Percentiles rank a stretch among this genome's conserved stretches.
Conservation (phyloP, 1,140 invertebrate species). For the Drosophila triauraria region DNA sequence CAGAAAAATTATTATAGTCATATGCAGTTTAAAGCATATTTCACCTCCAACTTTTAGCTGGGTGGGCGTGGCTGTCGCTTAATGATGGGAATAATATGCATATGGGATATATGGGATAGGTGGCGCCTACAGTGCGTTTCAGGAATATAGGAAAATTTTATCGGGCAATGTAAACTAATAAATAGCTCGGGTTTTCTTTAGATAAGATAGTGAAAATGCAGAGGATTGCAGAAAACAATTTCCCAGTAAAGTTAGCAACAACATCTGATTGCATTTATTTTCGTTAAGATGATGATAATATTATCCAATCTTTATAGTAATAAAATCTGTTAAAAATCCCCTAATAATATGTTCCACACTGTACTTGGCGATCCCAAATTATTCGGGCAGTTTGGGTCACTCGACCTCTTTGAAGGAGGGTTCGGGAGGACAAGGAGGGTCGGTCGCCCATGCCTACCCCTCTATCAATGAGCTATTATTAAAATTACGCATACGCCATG, state of each 20-base stretch:
- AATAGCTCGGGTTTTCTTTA: neutral
- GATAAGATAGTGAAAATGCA: constrained; percentile 2
- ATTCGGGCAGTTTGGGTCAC: constrained; percentile 25
- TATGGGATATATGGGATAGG: constrained; percentile 29
- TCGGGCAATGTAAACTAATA: neutral
- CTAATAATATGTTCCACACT: neutral
- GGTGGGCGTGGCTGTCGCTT: constrained; percentile 67
- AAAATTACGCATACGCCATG: constrained; percentile 70
- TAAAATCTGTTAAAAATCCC: neutral
- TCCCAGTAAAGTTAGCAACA: neutral
- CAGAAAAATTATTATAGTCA: constrained; percentile 49
- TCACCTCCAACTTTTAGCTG: constrained; percentile 17
- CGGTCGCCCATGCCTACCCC: constrained; percentile 1
- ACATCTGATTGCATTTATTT: neutral
- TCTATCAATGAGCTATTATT: constrained; percentile 49
- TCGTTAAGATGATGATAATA: neutral
- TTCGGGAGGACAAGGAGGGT: neutral
- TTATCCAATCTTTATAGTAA: neutral
- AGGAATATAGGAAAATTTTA: neutral
- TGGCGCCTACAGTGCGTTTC: constrained; percentile 15
- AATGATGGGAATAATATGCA: constrained; percentile 64
- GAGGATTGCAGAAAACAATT: neutral
- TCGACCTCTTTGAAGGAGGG: constrained; percentile 22
- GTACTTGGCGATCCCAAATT: neutral
- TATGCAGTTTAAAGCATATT: constrained; percentile 64